phyloP scores from a whole-genome alignment of 1,140 invertebrate species.

The Pogonomyrmex barbatus region DNA sequence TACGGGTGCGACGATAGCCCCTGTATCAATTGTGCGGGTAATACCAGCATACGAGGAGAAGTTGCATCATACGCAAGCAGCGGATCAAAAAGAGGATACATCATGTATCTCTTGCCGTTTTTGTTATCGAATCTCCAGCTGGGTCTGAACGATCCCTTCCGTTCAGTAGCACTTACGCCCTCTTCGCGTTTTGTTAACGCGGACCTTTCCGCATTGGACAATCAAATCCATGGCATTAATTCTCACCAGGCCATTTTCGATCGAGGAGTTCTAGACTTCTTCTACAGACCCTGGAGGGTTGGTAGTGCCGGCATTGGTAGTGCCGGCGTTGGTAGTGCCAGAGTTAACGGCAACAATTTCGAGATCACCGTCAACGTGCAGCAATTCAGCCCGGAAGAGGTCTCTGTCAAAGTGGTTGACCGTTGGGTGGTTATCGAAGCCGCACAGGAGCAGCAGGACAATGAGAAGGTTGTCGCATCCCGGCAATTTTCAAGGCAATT shows the following conservation, averaged over 20 bases:
- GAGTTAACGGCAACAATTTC: constrained; percentile 8
- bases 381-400: constrained; percentile 56
- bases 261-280: neutral
- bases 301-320: no score
- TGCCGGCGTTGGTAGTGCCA: no score
- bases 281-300: constrained; percentile 63
- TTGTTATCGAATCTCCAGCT: constrained; percentile 79
- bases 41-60: neutral
- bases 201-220: constrained; percentile 72
- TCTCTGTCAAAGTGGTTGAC: constrained; percentile 54
- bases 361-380: constrained; percentile 59
- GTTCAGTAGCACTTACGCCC: no score
- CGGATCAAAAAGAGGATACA: neutral
- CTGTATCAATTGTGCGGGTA: constrained; percentile 22
- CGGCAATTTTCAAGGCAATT: constrained; percentile 90
- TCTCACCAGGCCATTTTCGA: neutral
- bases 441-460: constrained; percentile 90
- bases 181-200: no score
- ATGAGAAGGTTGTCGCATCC: constrained; percentile 91
- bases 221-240: neutral
- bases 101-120: constrained; percentile 84
- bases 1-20: constrained; percentile 14
- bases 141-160: constrained; percentile 74
- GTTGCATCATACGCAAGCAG: neutral
- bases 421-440: constrained; percentile 88